Evolutionary conservation across 2,888 invertebrate genomes (phyloP), one percentile per base, ranked within the genome.

Genomic region (Hermodice carunculata): DNA sequence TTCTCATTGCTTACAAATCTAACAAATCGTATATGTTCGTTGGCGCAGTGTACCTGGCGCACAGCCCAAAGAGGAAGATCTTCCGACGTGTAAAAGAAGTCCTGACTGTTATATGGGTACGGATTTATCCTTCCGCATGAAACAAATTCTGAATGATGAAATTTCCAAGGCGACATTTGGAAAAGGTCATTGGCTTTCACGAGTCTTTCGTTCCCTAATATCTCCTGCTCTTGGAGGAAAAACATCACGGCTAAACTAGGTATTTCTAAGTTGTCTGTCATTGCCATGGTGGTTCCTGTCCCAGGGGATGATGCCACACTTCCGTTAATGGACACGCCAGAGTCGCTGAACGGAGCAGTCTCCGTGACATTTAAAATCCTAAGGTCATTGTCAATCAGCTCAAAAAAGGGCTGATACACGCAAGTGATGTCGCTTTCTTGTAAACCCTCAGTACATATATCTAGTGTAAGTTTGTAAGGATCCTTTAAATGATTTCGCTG

Each of bases 51-150:
- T 51, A 81, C 78, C 61, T 80, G 81, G 26, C 82, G 59, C 11
- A 79, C 74, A 2, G 79, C 79, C 76, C 81, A 81, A 17, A 82
- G 71, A 19, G 82, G 82, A 43, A 79, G 71, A 53, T 81, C 78
- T 22, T 72, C 71, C 2, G 79, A 75, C 11, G 78, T 76, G 46
- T 71, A 78, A 65, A 75, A 81, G 57, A 78, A 82, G 63, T 82
- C 80, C 54, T 76, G 77, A 44, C 75, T 77, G 53, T 80, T 78
- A 51, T 76, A 73, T 1, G 78, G 77, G 54, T 78, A 75, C 0
- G 77, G 71, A 43, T 78, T 77, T 1, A 81, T 75, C 34, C 71
- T 71, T 26, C 75, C 74, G 14, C 73, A 58, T 14, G 67, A 58
- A 11, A 80, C 73, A 5, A 73, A 68, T 60, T 82, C 81, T 4